Conservation (phyloP, 2,113 vertebrate species). For the Etia nguti region DNA sequence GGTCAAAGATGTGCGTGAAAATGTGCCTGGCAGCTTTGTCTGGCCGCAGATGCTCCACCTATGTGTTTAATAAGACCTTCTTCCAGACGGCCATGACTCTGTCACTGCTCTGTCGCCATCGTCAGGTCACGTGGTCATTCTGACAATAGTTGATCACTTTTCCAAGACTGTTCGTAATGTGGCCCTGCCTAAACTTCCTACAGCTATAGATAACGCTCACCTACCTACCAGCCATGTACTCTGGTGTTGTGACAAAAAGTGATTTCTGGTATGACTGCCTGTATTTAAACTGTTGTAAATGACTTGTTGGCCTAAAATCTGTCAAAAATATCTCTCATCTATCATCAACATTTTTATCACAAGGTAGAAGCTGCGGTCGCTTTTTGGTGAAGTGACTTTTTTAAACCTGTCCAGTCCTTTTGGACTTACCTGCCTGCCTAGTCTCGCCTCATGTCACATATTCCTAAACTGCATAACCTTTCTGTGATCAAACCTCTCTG, state of each 20-base stretch:
- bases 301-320: background rate
- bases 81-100: background rate
- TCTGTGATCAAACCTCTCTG: background rate
- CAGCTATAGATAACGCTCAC: too few relatives aligned
- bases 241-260: background rate
- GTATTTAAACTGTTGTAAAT: background rate
- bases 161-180: background rate
- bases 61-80: background rate
- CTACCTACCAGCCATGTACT: too few relatives aligned
- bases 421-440: background rate
- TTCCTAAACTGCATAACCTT: background rate
- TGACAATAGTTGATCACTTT: too few relatives aligned
- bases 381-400: background rate
- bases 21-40: fast-evolving
- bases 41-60: background rate
- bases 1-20: background rate
- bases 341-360: background rate
- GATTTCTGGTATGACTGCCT: fast-evolving
- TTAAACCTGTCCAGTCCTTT: background rate
- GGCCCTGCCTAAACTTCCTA: fast-evolving
- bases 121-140: too few relatives aligned
- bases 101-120: background rate
- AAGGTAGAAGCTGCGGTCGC: fast-evolving
- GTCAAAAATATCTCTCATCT: background rate
- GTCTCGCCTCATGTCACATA: background rate